Evolutionary conservation across 2,888 invertebrate genomes (phyloP), one percentile per base, ranked within the genome.

Genomic region (Malthinus flaveolus): DNA sequence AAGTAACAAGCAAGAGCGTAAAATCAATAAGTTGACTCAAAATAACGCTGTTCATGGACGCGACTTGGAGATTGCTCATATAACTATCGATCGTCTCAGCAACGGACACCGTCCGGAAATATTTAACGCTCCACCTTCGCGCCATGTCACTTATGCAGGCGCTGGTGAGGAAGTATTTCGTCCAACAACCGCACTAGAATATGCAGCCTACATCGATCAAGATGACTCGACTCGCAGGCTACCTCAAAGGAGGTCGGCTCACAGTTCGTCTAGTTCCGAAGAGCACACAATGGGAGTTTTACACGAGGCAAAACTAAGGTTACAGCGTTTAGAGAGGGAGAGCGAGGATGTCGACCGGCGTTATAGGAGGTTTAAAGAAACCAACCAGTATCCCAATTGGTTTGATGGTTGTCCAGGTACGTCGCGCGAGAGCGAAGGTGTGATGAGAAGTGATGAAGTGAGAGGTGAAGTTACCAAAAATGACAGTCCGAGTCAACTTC

Each of bases 271-370:
- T n/a, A 66, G 63, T 39, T 68, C 70, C 6, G 66, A 66, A 7
- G 69, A 69, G 11, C 48, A 59, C 0, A 81, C 78, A 39, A 77
- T 81, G 1, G 80, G 78, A 47, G 70, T 84, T 12, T 73, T 86
- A 3, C 75, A 80, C 32, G 83, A 85, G 68, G 84, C 85, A 0
- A 81, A 81, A 62, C 70, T 75, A 35, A 79, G 83, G 1, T 74
- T 86, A 1, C 75, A 80, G 59, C 80, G 81, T 69, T 68, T 87
- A 57, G 84, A 86, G 73, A 79, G 82, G n/a, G 85, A 86, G 66
- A 85, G 84, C 10, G 83, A 82, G 49, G 82, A 83, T 1, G 82
- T 85, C 0, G 84, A 85, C 71, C 69, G 78, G 42, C 83, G 82
- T 1, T 85, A 83, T 68, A 57, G 46, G 33, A 32, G 37, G 11